Base-by-base conservation (phyloP, 2,113 vertebrate genomes). In the Piprites chloris region DNA sequence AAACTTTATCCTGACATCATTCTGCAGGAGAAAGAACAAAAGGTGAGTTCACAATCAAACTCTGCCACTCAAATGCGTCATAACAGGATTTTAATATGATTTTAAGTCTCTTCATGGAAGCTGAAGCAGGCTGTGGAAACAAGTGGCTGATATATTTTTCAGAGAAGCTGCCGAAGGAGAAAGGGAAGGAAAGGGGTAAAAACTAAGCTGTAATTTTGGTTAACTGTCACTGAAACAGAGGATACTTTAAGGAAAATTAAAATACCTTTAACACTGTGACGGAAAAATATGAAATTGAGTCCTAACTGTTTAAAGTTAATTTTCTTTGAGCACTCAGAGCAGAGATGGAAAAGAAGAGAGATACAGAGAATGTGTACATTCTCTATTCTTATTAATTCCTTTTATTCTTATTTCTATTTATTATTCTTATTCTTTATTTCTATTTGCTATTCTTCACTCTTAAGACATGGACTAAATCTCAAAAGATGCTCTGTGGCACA, bases 1-100 rank as follows among this genome's bases (percentile, higher is more conserved):
- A 98, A 99, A 99, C 97, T 99, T 99, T 83, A 99, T 99, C 97
- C 99, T 98, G 93, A 99, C 98, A 56, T 99, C 99, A 41, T 98
- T 99, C 99, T 99, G 98, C 62, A 96, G 26, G 39, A 87, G 92
- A 95, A 91, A 85, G 96, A 92, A 87, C 42, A 21, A 86, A 80
- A 95, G 33, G 85, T 98, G 93, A 98, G 93, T 10, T 74, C 49
- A 71, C 56, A 37, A 17, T 9, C 58, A 14, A 55, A 78, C 58
- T 80, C 77, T 65, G 41, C 66, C 39, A 76, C 22, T 49, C 11
- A 55, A 62, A 75, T 1, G 33, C 26, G 42, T 23, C 16, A 1
- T 1, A 15, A 11, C 0, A 11, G 2, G 24, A 53, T 26, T 78
- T 56, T 5, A 72, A 14, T 16, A 14, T 24, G 44, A 67, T 33